Base-by-base conservation (phyloP, 1,140 invertebrate genomes). In the Carcinoscorpius rotundicauda region DNA sequence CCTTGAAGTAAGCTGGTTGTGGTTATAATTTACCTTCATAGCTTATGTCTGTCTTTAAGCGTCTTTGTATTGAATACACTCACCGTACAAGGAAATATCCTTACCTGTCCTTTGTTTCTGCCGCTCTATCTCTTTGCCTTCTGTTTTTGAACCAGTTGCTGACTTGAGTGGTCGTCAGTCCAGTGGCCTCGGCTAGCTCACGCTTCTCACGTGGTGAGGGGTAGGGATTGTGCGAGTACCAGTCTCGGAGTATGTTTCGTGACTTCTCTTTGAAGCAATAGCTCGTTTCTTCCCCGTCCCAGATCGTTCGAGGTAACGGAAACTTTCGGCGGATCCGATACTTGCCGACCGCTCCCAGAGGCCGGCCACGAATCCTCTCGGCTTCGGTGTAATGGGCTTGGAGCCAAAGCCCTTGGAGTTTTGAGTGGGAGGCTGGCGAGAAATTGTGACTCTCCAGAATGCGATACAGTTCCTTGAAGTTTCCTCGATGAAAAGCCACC, bases 91-190 rank as follows among this genome's bases (percentile, higher is more conserved):
- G 29, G 29, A 29, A 29, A 29, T 29, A 29, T 29, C 29, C 69
- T 59, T 65, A 70, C 69, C 64, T 70, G 49, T 66, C 67, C 64
- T 73, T 73, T 29, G 69, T 63, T 69, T 73, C 65, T 79, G 82
- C 72, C 87, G 91, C 52, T 62, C 94, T 82, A 78, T 98, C 95
- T 55, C 95, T 79, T 77, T 98, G 95, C 52, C 95, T 77, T 70
- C 95, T 81, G 77, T 98, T 98, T 77, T 98, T 98, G 80, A 99
- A 99, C 96, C 96, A 99, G 78, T 99, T 99, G 64, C 89, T 91
- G 11, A 73, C 82, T 74, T 99, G 97, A 60, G 95, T 98, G 6
- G 95, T 98, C 10, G 96, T 98, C 51, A 99, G 82, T 48, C 94
- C 94, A 0, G 97, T 99, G 8, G 86, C 92, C 77, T 98, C 93